Evolutionary conservation across 1,140 invertebrate species (phyloP).

Genomic region (Drosophila kohkoa): DNA sequence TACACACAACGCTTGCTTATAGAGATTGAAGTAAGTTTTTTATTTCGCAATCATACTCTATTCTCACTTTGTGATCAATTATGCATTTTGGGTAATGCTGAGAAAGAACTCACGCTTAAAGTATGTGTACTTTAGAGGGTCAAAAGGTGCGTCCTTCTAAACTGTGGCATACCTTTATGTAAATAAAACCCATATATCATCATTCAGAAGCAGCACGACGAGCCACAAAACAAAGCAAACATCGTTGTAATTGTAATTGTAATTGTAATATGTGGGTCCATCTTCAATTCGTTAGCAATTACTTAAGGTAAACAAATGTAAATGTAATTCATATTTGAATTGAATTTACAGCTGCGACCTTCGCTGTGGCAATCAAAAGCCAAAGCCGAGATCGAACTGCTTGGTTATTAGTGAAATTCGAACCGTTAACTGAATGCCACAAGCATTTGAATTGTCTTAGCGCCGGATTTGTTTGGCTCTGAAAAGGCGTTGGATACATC

Average conservation of each 20-base stretch:
- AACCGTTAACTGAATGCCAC: constrained; percentile 70
- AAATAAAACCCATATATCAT: constrained; percentile 19
- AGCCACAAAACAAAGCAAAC: constrained; percentile 2
- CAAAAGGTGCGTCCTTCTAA: not conserved
- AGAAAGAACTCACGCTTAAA: not conserved
- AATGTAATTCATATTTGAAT: constrained; percentile 73
- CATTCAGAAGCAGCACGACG: constrained; percentile 32
- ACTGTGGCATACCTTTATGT: not conserved
- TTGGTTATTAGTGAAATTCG: constrained; percentile 71
- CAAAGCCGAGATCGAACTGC: constrained; percentile 35
- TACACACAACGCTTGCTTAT: constrained; percentile 32
- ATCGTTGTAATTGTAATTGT: constrained; percentile 17
- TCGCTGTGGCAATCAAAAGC: constrained; percentile 55
- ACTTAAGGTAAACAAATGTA: constrained; percentile 62
- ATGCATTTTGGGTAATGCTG: not conserved
- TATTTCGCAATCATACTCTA: not conserved
- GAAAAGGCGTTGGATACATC: constrained; percentile 36
- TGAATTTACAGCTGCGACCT: constrained; percentile 55
- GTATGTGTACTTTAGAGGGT: not conserved
- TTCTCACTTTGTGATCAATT: not conserved
- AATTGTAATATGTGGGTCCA: constrained; percentile 26
- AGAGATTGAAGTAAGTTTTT: not conserved
- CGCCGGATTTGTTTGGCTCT: constrained; percentile 58
- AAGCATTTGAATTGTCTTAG: constrained; percentile 71
- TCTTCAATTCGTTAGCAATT: constrained; percentile 62